Evolutionary conservation across 1,140 invertebrate genomes (phyloP), one percentile per base, ranked within the genome.

Genomic region (Brachionus asplanchnoidis): DNA sequence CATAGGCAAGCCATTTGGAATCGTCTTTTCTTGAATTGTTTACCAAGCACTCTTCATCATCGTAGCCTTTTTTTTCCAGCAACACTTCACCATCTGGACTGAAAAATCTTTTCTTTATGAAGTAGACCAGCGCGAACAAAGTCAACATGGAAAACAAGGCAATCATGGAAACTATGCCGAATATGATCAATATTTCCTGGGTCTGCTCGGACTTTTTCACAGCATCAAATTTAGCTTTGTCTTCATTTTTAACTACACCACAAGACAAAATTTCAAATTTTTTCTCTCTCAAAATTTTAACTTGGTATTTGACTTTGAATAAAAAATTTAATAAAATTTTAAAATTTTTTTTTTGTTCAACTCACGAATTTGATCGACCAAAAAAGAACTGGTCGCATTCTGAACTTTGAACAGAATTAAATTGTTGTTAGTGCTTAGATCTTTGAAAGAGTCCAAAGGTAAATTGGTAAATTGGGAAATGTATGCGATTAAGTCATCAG

Each of bases 231-330:
- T 77, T 77, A n/a, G 42, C 36, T 40, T 73, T 77, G 20, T 77
- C 44, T 12, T 36, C 20, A 11, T 77, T 77, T 23, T 46, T 77
- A 7, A 46, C 73, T 4, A 77, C 8, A 50, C 73, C 73, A 77
- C 42, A 77, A 17, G 42, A 46, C 46, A 77, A 77, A 77, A 77
- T 77, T 46, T 77, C 26, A 8, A 77, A 3, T 26, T 36, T 23
- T 50, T 77, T 46, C 53, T 77, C 73, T 50, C 28, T 77, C 46
- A 50, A 50, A 28, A 77, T 77, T 77, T 77, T 77, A 11, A 77
- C 20, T 26, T 77, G 73, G n/a, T 77, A 50, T 50, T 77, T 77
- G 23, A 77, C 66, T 70, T 65, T 23, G 14, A 40, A 36, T 17
- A 68, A 6, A 17, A 70, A 36, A 0, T 70, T 70, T 11, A 17